These are phyloP conservation scores for Synergus gifuensis DNA, from an alignment of 2,888 invertebrate genomes.

Conservation along the genomic window DNA sequence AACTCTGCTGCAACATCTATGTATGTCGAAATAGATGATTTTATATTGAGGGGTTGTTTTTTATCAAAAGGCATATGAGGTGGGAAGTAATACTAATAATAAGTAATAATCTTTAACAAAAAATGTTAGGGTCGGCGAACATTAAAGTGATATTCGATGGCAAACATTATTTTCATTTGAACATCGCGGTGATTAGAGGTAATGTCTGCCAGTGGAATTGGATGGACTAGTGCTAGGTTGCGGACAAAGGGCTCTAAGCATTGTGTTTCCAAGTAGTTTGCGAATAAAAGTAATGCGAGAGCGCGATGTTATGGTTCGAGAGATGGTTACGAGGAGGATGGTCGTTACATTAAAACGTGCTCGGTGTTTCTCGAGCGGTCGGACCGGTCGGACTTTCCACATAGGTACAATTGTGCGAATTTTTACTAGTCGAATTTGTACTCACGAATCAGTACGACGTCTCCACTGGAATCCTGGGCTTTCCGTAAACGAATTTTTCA, in stretches of 20 bases:
- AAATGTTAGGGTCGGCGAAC: not conserved
- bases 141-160: not conserved
- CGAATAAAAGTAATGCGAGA: conserved; percentile 56
- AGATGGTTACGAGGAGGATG: conserved; percentile 57
- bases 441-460: not conserved
- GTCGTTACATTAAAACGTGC: conserved; percentile 58
- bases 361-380: conserved; percentile 48
- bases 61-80: too few species aligned
- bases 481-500: conserved; percentile 12
- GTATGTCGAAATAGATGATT: too few species aligned
- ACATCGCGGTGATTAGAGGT: conserved; percentile 50
- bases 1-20: too few species aligned
- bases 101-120: not conserved
- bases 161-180: conserved; percentile 6
- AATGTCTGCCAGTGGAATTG: conserved; percentile 49
- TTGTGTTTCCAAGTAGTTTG: conserved; percentile 45
- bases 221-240: conserved; percentile 44
- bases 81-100: too few species aligned
- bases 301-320: conserved; percentile 53
- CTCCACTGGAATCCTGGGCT: not conserved
- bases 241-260: conserved; percentile 43
- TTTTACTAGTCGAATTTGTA: conserved; percentile 14
- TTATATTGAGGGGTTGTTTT: too few species aligned
- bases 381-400: conserved; percentile 10
- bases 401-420: conserved; percentile 39